phyloP scores from a whole-genome alignment of 1,140 invertebrate genomes.

The Brachionus asplanchnoidis region DNA sequence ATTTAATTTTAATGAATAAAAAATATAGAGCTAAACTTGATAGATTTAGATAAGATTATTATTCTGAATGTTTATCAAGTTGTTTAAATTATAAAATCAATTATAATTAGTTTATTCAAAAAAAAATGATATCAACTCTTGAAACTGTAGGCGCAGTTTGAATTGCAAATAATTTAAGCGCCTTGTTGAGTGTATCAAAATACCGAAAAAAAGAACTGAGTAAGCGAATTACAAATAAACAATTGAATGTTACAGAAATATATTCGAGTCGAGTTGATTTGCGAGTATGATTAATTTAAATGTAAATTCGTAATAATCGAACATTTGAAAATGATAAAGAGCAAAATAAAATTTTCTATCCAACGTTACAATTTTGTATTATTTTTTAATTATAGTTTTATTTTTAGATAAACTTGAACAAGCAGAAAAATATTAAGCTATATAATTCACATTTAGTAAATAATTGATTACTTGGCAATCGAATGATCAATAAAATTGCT shows the following conservation, averaged over 20 bases:
- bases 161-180: not conserved
- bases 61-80: not conserved
- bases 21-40: not conserved
- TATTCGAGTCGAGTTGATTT: not conserved
- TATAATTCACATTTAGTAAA: constrained; percentile 31
- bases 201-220: not conserved
- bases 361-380: not conserved
- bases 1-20: too few species aligned
- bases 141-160: not conserved
- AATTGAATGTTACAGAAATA: constrained; percentile 15
- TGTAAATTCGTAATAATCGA: constrained; percentile 2
- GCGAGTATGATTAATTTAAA: not conserved
- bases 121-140: not conserved
- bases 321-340: not conserved
- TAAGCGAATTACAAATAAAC: not conserved
- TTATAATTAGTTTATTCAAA: not conserved
- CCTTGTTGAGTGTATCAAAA: not conserved
- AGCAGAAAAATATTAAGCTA: not conserved
- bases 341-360: not conserved
- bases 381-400: constrained; percentile 16
- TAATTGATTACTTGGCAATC: constrained; percentile 28
- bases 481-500: not conserved
- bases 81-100: not conserved
- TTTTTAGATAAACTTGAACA: constrained; percentile 19
- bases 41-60: not conserved